phyloP scores from a whole-genome alignment of 2,113 vertebrate species.

The Eolophus roseicapilla region DNA sequence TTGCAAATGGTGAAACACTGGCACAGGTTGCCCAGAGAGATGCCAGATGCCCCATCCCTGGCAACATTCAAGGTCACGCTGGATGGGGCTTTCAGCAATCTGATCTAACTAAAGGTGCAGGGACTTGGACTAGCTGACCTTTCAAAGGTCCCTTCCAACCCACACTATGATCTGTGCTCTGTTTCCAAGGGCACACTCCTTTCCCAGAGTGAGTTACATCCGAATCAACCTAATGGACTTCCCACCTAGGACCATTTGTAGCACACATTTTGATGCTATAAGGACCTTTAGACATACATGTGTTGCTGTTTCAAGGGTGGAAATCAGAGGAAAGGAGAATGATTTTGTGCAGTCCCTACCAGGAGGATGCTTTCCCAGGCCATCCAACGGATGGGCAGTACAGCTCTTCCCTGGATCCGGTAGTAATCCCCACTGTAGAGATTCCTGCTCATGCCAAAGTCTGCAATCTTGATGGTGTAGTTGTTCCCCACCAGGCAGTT shows the following conservation, averaged over 20 bases:
- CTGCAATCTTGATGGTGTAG: constrained; percentile 95
- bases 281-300: rapidly evolving
- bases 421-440: constrained; percentile 98
- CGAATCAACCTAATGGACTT: rapidly evolving
- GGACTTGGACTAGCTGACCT: rapidly evolving
- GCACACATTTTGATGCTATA: rapidly evolving
- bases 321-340: background rate
- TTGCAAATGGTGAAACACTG: background rate
- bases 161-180: background rate
- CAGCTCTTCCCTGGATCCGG: constrained; percentile 93
- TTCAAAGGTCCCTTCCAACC: background rate
- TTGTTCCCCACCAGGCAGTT: constrained; percentile 96
- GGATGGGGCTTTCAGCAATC: background rate
- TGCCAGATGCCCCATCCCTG: background rate
- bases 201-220: background rate
- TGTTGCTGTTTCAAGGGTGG: background rate
- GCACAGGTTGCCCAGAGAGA: background rate
- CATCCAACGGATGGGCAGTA: constrained; percentile 99
- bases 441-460: constrained; percentile 98
- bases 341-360: constrained; percentile 65
- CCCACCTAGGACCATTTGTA: background rate
- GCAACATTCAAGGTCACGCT: background rate
- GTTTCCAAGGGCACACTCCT: background rate
- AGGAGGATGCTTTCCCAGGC: constrained; percentile 97
- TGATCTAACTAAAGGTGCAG: background rate